A percentile compares a stretch with the other conserved stretches of the same genome.
These are phyloP conservation scores for Urocyon cinereoargenteus DNA, from an alignment of 2,797 vertebrate genomes.

Conservation along the genomic window DNA sequence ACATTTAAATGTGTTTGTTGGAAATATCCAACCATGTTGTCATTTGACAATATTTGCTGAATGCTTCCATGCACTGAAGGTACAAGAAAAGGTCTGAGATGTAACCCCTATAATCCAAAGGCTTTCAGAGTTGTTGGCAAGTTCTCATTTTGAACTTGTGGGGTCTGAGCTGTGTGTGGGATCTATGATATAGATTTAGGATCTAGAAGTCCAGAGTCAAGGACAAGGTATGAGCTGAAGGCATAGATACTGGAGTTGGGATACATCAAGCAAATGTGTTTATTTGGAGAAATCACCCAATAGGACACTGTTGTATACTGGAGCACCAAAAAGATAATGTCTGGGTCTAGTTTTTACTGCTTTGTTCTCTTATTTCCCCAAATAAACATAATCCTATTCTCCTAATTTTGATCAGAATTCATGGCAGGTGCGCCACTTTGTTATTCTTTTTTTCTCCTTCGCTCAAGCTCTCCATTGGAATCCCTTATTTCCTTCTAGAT, in stretches of 20 bases:
- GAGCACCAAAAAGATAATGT: neutral
- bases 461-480: neutral
- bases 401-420: neutral
- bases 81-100: neutral
- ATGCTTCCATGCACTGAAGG: neutral
- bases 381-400: neutral
- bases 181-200: neutral
- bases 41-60: neutral
- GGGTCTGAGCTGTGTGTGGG: neutral
- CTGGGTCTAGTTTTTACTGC: neutral
- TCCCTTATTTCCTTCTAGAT: neutral
- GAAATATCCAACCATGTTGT: neutral
- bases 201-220: neutral
- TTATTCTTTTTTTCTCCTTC: neutral
- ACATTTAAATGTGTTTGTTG: slow-evolving; percentile 22
- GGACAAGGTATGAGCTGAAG: neutral
- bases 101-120: neutral
- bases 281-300: too few relatives aligned
- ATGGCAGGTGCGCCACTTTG: neutral
- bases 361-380: neutral
- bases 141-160: neutral
- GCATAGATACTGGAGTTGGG: neutral
- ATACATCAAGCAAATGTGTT: neutral
- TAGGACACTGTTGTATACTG: neutral
- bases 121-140: neutral